Percentiles rank a stretch among this genome's conserved stretches.
Evolutionary conservation across 2,113 vertebrate species (phyloP).

Genomic region (Garra rufa): DNA sequence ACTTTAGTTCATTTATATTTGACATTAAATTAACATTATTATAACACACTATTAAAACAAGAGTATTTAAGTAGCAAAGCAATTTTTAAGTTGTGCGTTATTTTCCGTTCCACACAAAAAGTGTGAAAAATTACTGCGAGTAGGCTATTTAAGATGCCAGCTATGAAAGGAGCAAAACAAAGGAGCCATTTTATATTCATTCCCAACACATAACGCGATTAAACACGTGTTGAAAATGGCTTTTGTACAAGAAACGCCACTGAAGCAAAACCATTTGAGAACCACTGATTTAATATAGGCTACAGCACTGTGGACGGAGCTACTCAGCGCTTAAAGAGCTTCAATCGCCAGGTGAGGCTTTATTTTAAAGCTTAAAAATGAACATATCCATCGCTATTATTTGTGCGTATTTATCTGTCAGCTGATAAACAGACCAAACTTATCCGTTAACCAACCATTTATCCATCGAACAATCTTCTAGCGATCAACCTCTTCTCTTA

Average conservation of each 20-base stretch:
- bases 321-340: not conserved
- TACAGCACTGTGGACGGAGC: not conserved
- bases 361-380: constrained; percentile 29
- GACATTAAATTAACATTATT: not conserved
- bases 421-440: not conserved
- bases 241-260: not conserved
- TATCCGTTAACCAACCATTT: not conserved
- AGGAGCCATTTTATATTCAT: not conserved
- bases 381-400: constrained; percentile 1
- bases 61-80: not conserved
- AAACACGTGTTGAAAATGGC: too few species aligned
- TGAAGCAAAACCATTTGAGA: not conserved
- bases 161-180: not conserved
- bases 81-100: not conserved
- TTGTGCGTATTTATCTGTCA: constrained; percentile 1
- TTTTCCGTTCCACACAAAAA: not conserved
- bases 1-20: not conserved
- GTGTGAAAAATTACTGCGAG: not conserved
- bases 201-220: too few species aligned
- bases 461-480: not conserved
- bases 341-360: too few species aligned
- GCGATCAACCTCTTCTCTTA: constrained; percentile 4
- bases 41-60: not conserved
- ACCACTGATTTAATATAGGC: constrained; percentile 11
- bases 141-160: too few species aligned